A percentile compares a stretch with the other conserved stretches of the same genome.
Evolutionary conservation across 2,888 invertebrate species (phyloP).

Genomic region (Boloria selene): DNA sequence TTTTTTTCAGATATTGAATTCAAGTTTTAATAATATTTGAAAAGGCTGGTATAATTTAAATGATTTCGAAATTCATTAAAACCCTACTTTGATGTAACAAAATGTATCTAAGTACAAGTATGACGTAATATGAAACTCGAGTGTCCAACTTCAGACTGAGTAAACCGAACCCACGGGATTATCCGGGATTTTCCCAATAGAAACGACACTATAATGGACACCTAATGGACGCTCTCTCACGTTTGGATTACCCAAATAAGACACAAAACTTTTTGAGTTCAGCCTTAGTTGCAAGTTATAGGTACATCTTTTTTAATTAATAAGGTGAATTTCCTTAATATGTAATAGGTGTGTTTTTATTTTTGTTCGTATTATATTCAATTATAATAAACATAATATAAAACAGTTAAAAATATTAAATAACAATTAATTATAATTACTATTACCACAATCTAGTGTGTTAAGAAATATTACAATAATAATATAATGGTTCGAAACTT

Average conservation of each 20-base stretch:
- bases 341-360: too few relatives aligned
- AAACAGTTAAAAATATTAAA: too few relatives aligned
- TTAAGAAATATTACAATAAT: too few relatives aligned
- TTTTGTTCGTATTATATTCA: too few relatives aligned
- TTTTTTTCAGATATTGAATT: too few relatives aligned
- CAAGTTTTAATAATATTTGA: too few relatives aligned
- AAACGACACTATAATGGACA: slow-evolving; percentile 6
- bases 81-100: slow-evolving; percentile 6
- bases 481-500: too few relatives aligned
- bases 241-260: neutral
- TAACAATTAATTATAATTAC: too few relatives aligned
- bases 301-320: neutral
- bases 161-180: slow-evolving; percentile 31
- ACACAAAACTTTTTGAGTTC: neutral
- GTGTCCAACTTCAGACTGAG: slow-evolving; percentile 32
- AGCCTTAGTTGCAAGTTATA: neutral
- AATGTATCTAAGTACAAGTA: slow-evolving; percentile 6
- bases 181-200: slow-evolving; percentile 26
- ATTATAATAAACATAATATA: too few relatives aligned
- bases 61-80: too few relatives aligned
- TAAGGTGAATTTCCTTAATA: neutral
- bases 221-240: slow-evolving; percentile 14
- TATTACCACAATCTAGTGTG: too few relatives aligned
- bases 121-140: slow-evolving; percentile 26
- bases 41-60: too few relatives aligned